phyloP scores from a whole-genome alignment of 92 coral and sea anemone species.

The Epizoanthus scotinus region DNA sequence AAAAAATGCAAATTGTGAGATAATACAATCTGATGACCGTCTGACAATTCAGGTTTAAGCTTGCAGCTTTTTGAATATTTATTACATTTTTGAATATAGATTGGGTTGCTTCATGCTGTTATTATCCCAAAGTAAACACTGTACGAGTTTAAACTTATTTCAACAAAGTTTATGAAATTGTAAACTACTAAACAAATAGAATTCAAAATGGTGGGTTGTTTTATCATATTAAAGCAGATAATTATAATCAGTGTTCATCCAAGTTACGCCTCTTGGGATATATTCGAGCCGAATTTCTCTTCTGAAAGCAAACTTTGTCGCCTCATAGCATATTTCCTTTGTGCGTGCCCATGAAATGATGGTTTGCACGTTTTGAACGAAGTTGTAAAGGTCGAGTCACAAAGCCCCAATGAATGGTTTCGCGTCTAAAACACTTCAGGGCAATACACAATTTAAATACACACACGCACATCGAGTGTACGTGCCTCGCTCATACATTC shows the following conservation, averaged over 20 bases:
- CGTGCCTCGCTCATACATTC: not conserved
- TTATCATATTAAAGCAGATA: not conserved
- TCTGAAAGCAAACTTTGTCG: not conserved
- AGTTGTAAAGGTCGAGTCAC: not conserved
- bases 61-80: not conserved
- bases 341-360: not conserved
- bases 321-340: not conserved
- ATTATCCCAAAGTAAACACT: constrained; percentile 1
- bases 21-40: not conserved
- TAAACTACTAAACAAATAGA: not conserved
- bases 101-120: constrained; percentile 12
- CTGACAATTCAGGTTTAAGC: not conserved
- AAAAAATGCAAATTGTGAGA: constrained; percentile 16
- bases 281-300: not conserved
- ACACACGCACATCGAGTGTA: not conserved
- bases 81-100: not conserved
- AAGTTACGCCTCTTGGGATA: not conserved
- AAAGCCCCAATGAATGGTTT: not conserved
- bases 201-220: not conserved
- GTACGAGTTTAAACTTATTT: not conserved
- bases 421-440: not conserved
- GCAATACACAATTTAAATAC: not conserved
- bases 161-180: constrained; percentile 18
- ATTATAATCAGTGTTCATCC: not conserved
- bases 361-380: not conserved